Evolutionary conservation across 1,140 invertebrate species (phyloP), one percentile per base, ranked within the genome.

Genomic region (Gryllus bimaculatus): DNA sequence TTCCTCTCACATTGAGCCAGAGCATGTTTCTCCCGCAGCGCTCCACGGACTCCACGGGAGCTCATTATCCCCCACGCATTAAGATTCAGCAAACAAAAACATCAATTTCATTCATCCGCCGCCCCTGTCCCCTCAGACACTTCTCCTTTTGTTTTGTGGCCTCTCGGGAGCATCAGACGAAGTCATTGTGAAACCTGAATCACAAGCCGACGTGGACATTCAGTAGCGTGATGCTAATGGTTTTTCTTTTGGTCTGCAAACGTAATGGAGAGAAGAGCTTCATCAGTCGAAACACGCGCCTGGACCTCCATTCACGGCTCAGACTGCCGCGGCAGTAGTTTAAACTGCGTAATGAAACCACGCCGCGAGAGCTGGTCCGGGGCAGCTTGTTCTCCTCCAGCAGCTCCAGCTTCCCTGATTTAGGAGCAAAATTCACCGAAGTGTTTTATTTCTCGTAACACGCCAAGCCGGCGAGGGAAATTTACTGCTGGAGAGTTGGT

Each of bases 171-270:
- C 54, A 13, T 66, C 54, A 66, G 54, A 66, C 54, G 7, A 66
- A 66, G 54, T 66, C 54, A 66, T 66, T 66, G 54, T 66, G 54
- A 66, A 66, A 66, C 54, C 54, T 66, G 54, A 66, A 66, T 66
- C 54, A 66, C 54, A 18, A 18, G 18, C 54, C 54, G 18, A 66
- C 54, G 18, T 66, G 54, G 54, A 66, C 54, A 66, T 66, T 18
- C 54, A 66, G 54, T 66, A 66, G 54, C 54, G 54, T 66, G 54
- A 66, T 66, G 54, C 54, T 66, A 66, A 66, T 66, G 54, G 54
- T 66, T 66, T 66, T 66, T 7, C 7, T 66, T n/a, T n/a, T 66
- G 2, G 54, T 66, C 54, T 66, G 54, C 10, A 66, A 18, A 66
- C 10, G 54, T 66, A 66, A 66, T 66, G 54, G 54, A 66, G 54